Percentiles rank a stretch among this genome's conserved stretches.
Conservation (phyloP, 2,113 vertebrate genomes). For the Microtus montanus region DNA sequence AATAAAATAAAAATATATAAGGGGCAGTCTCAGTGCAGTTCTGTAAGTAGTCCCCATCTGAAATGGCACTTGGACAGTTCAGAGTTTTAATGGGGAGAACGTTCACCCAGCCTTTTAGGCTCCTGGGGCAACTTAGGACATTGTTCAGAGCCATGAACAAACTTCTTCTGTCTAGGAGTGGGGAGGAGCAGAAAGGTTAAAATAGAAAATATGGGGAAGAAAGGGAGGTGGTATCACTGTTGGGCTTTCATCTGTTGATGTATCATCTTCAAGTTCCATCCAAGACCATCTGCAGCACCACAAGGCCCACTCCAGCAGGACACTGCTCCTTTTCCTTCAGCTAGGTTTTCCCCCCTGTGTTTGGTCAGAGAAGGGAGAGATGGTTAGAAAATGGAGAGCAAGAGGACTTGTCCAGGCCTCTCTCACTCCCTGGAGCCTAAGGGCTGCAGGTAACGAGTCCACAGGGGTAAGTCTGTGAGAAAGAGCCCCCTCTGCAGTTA, state of each 20-base stretch:
- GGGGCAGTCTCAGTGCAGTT: background rate
- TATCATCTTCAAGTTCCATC: background rate
- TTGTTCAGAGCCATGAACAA: background rate
- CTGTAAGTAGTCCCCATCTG: background rate
- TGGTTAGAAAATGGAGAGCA: background rate
- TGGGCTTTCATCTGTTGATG: background rate
- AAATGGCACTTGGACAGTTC: background rate
- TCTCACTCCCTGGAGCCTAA: background rate
- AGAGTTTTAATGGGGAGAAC: too few species aligned
- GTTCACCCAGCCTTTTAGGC: background rate
- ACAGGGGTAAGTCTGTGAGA: background rate
- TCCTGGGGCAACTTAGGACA: background rate
- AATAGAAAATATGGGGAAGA: background rate
- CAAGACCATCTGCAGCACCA: background rate
- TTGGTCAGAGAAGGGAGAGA: background rate
- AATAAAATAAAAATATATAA: background rate
- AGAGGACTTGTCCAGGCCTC: background rate
- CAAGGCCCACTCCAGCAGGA: background rate
- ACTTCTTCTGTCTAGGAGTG: background rate
- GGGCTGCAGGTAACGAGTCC: background rate
- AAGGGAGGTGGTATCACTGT: background rate
- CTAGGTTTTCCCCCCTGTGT: background rate
- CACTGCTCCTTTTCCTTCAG: background rate
- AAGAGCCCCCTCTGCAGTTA: background rate
- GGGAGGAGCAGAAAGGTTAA: background rate